phyloP scores from a whole-genome alignment of 2,113 vertebrate genomes.

The Ageneiosus marmoratus region DNA sequence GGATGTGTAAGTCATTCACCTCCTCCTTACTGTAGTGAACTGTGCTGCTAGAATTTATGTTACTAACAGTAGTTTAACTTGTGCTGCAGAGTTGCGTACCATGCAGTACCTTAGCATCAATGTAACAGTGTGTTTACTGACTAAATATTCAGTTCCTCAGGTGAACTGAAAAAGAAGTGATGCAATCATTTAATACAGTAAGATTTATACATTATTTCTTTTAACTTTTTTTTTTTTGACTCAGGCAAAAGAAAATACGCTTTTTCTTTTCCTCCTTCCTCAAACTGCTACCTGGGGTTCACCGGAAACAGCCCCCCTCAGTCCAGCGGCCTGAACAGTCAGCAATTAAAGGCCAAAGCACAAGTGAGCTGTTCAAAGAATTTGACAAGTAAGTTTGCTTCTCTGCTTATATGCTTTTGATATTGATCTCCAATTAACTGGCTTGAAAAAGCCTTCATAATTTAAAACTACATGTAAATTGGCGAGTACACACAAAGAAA shows the following conservation, averaged over 20 bases:
- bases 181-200: not conserved
- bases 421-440: not conserved
- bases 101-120: not conserved
- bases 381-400: slow-evolving; percentile 78
- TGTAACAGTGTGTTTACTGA: not conserved
- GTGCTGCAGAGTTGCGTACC: not conserved
- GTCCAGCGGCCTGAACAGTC: slow-evolving; percentile 57
- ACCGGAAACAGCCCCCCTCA: slow-evolving; percentile 65
- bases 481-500: not conserved
- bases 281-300: slow-evolving; percentile 82
- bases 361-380: slow-evolving; percentile 73
- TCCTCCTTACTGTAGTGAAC: not conserved
- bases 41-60: not conserved
- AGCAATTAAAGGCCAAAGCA: slow-evolving; percentile 42
- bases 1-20: slow-evolving; percentile 73
- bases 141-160: not conserved
- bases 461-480: not conserved
- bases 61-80: not conserved
- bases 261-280: slow-evolving; percentile 89
- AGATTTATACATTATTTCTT: not conserved
- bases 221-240: not conserved
- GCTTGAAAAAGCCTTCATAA: not conserved
- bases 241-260: slow-evolving; percentile 83
- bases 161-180: not conserved
- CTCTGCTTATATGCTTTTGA: not conserved